Conservation (phyloP, 2,113 vertebrate species). For the Echinops telfairi region DNA sequence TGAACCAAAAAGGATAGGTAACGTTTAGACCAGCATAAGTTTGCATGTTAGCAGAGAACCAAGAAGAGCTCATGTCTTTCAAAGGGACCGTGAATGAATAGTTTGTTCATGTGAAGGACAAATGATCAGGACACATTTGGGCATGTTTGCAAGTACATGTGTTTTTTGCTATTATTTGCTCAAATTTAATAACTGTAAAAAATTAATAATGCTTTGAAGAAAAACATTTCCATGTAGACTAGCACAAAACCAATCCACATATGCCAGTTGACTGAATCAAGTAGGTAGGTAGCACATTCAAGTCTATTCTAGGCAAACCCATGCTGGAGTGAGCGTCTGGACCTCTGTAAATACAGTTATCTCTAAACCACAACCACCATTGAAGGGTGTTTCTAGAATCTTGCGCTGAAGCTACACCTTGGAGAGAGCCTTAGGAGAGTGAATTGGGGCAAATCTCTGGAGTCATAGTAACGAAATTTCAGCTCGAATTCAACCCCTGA, state of each 20-base stretch:
- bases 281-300: neutral
- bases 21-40: neutral
- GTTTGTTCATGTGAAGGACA: neutral
- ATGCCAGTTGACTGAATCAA: neutral
- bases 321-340: neutral
- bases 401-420: neutral
- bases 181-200: neutral
- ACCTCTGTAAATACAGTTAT: neutral
- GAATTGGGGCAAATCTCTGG: neutral
- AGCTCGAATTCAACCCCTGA: neutral
- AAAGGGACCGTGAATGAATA: neutral
- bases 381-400: neutral
- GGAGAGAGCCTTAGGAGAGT: neutral
- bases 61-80: neutral
- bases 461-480: neutral
- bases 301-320: neutral
- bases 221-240: neutral
- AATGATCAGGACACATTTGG: neutral
- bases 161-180: neutral
- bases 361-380: neutral
- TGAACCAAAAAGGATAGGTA: neutral
- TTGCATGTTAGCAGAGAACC: neutral
- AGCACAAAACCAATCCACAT: neutral
- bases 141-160: neutral
- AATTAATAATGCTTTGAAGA: slow-evolving; percentile 3